Evolutionary conservation across 2,113 vertebrate species (phyloP).

Genomic region (Catagonus wagneri): DNA sequence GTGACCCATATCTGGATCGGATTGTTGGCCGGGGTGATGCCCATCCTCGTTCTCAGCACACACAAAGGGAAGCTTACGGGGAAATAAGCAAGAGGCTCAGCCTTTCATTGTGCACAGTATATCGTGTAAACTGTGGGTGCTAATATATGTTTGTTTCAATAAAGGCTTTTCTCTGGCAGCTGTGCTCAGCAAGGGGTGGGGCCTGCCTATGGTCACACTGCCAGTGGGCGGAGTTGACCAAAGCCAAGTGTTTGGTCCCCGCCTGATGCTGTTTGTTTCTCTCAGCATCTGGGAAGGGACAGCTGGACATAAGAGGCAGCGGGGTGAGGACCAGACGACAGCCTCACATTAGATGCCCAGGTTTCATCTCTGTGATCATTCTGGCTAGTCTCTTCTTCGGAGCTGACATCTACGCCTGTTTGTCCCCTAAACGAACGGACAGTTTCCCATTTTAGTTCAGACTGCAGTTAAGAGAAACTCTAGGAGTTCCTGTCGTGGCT

Average conservation of each 20-base stretch:
- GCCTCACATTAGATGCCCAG: not conserved
- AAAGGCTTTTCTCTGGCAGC: not conserved
- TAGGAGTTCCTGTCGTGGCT: no score
- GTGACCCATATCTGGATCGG: conserved; percentile 43
- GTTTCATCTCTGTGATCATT: not conserved
- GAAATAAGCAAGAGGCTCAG: conserved; percentile 17
- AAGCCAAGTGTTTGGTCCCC: not conserved
- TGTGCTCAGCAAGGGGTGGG: not conserved
- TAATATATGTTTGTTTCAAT: not conserved
- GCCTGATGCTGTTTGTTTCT: not conserved
- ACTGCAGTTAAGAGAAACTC: not conserved
- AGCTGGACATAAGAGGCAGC: no score
- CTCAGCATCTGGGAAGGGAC: not conserved
- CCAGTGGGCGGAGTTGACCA: not conserved
- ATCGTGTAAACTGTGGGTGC: not conserved
- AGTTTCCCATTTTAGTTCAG: not conserved
- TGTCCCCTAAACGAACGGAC: not conserved
- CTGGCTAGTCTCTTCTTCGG: not conserved
- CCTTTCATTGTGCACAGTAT: not conserved
- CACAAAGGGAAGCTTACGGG: conserved; percentile 12
- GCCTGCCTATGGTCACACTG: not conserved
- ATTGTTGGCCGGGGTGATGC: conserved; percentile 39
- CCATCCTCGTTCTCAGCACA: not conserved
- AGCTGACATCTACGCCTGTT: not conserved
- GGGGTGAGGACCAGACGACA: not conserved